Evolutionary conservation across 2,797 vertebrate species (phyloP), one percentile per base, ranked within the genome.

Genomic region (Micromesistius poutassou): DNA sequence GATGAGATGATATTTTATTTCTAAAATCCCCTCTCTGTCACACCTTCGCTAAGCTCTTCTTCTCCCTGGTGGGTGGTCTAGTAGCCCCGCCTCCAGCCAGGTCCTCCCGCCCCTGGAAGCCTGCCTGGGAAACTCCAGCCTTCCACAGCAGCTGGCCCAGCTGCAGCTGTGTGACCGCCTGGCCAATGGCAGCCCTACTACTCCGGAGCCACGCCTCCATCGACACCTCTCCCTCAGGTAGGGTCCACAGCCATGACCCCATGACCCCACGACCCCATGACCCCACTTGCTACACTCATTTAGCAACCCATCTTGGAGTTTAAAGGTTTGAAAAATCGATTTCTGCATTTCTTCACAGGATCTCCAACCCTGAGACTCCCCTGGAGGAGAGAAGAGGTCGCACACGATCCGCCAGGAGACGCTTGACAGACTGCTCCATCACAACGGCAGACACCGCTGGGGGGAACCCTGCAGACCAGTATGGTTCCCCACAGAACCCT

Each of bases 181-280:
- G 81, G 93, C 94, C 0, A 93, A 74, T 85, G 96, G 95, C 38
- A 93, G 92, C 1, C 95, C 96, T 0, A 92, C 95, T 68, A 96
- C 95, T 3, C 95, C 96, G 0, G 95, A 96, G 86, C 91, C 95
- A 87, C 93, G 91, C 36, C 90, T 94, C 8, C 94, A 94, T 78
- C 89, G 95, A 40, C 93, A 94, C 14, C 93, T 93, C 10, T 94
- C 95, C 0, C 93, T 96, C 83, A 95, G 95, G 96, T 97, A 88
- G 25, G 66, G 19, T 25, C 40, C 25, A 71, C 14, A 71, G 30
- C 2, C 68, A 66, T 19, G 19, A n/a, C 36, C 36, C 36, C 13
- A 33, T 19, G 70, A 30, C 30, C 70, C 1, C 19, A 31, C 46
- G 33, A 66, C 55, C 55, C 6, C 7, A 68, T 33, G 70, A 71